A percentile compares a stretch with the other conserved stretches of the same genome.
Evolutionary conservation across 2,113 vertebrate species (phyloP).

Genomic region (Strix aluco): DNA sequence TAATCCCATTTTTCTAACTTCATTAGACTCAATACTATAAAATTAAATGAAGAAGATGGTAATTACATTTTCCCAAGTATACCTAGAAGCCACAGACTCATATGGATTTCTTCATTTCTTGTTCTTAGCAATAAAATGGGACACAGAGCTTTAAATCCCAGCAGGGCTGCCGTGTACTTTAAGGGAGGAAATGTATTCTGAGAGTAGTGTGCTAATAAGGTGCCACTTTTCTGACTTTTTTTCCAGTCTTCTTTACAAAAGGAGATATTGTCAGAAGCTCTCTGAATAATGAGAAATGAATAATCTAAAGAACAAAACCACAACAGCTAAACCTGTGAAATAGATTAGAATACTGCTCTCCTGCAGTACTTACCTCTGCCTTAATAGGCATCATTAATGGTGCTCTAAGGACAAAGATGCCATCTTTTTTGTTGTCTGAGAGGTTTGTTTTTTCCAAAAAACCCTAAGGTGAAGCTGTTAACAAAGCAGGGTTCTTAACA

Average conservation of each 20-base stretch:
- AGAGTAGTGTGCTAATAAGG: conserved; percentile 30
- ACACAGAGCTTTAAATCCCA: neutral
- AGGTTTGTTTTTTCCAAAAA: neutral
- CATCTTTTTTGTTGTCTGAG: neutral
- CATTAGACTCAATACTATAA: neutral
- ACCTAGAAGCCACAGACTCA: neutral
- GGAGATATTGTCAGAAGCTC: neutral
- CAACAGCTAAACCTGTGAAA: neutral
- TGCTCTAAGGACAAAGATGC: neutral
- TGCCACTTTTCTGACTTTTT: neutral
- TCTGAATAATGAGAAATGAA: neutral
- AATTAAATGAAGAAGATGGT: conserved; percentile 22
- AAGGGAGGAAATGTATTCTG: conserved; percentile 18
- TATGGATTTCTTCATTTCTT: conserved; percentile 40
- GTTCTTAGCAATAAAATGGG: conserved; percentile 26
- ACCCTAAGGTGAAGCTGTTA: neutral
- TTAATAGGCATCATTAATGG: neutral
- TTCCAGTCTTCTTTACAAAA: conserved; percentile 1
- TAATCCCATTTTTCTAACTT: neutral
- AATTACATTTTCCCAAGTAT: conserved; percentile 23
- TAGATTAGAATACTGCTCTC: neutral
- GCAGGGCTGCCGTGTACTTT: neutral
- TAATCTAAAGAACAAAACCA: neutral
- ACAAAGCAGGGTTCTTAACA: neutral
- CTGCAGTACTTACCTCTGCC: neutral